These are phyloP conservation scores for Parapsyche elsis DNA, from an alignment of 1,140 invertebrate genomes.

Conservation along the genomic window DNA sequence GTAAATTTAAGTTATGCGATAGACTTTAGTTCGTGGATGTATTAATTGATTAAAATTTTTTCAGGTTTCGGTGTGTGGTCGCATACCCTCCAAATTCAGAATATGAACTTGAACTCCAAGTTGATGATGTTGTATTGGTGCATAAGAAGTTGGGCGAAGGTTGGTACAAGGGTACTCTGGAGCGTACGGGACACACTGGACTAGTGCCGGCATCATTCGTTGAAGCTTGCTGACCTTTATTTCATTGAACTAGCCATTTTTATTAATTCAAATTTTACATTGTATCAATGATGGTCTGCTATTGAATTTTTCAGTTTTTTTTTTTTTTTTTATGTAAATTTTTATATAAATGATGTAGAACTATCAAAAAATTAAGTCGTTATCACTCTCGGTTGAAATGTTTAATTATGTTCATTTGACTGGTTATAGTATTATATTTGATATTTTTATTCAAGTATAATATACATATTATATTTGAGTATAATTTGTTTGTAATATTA, in stretches of 20 bases:
- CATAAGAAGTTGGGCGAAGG: slow-evolving; percentile 94
- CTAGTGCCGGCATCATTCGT: slow-evolving; percentile 96
- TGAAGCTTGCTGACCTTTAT: slow-evolving; percentile 67
- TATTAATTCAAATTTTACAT: too few species aligned
- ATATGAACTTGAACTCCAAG: slow-evolving; percentile 88
- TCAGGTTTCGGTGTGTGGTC: slow-evolving; percentile 88
- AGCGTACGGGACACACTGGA: slow-evolving; percentile 89
- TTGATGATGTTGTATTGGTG: slow-evolving; percentile 92
- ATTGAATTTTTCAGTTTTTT: too few species aligned
- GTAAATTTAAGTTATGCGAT: slow-evolving; percentile 9
- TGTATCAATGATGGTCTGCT: too few species aligned
- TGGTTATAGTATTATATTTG: too few species aligned
- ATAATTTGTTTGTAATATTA: too few species aligned
- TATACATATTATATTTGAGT: too few species aligned
- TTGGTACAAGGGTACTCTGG: slow-evolving; percentile 94
- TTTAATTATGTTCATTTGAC: too few species aligned
- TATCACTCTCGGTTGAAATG: too few species aligned
- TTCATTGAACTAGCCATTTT: neutral
- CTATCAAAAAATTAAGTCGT: too few species aligned
- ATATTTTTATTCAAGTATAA: too few species aligned
- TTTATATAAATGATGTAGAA: too few species aligned
- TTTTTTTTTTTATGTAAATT: too few species aligned
- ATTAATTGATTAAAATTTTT: neutral
- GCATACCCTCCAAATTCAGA: slow-evolving; percentile 96
- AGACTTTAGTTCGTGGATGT: neutral